Evolutionary conservation across 64 coral and sea anemone species (phyloP), one percentile per base, ranked within the genome.

Genomic region (Dendronephthya gigantea): DNA sequence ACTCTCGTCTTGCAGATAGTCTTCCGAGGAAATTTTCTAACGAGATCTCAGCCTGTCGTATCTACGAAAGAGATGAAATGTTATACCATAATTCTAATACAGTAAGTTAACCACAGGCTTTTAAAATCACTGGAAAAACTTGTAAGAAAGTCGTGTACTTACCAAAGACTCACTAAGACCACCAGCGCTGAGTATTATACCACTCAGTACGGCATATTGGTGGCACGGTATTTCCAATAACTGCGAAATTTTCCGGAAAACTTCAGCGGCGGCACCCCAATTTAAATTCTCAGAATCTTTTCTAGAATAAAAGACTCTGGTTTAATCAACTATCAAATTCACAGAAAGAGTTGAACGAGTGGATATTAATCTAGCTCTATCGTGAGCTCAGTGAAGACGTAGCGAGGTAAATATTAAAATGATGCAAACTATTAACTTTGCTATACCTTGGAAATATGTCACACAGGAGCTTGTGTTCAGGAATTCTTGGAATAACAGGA

Each of bases 141-240:
- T 35, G 7, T 39, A 30, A 47, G 6, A 19, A 35, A 76, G 47
- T 39, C 11, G 41, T 35, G 29, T 13, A 79, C 87, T 70, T 84
- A 98, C 95, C 90, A 98, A 27, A 62, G 95, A 98, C 81, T 98
- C 95, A 17, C 92, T 98, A 76, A 98, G 75, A 9, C 95, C 95
- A 70, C 95, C 95, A 34, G 93, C 95, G 81, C 95, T 98, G 58
- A 98, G 92, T 23, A 92, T 93, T 47, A 98, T 85, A 38, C 95
- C 95, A 41, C 93, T 84, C 2, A 98, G 88, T 59, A 93, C 92
- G 35, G 95, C 50, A 48, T 87, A 84, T 33, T 88, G 85, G 85
- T 93, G 93, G 12, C 45, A 83, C 41, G 86, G 50, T 35, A 98
- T 72, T 39, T 84, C 88, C n/a, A 98, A 51, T 0, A 98, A 47